phyloP scores from a whole-genome alignment of 2,888 invertebrate species.

The Bugulina stolonifera region DNA sequence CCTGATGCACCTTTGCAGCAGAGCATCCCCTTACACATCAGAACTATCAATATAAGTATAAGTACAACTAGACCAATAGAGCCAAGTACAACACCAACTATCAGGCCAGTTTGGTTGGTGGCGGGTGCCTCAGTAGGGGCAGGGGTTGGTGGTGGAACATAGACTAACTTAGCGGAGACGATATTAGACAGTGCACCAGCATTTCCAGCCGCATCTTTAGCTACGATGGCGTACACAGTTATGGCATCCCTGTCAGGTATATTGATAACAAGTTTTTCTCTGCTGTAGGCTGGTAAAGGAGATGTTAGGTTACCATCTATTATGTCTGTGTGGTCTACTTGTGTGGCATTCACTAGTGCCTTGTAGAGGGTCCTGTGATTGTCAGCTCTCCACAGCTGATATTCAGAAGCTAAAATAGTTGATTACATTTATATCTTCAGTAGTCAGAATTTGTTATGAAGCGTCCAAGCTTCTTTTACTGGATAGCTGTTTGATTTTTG shows the following conservation, averaged over 20 bases:
- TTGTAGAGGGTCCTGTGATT: neutral
- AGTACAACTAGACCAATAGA: neutral
- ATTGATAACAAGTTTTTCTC: neutral
- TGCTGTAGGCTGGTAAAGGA: constrained; percentile 9
- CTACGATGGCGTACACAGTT: constrained; percentile 4
- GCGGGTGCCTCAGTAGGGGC: neutral
- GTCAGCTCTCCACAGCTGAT: constrained; percentile 14
- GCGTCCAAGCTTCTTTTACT: too few relatives aligned
- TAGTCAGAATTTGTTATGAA: too few relatives aligned
- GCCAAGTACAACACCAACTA: neutral
- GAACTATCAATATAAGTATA: neutral
- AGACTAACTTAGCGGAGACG: constrained; percentile 8
- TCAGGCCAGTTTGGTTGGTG: neutral
- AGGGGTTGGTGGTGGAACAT: neutral
- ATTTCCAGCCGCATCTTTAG: neutral
- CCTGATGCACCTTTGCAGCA: too few relatives aligned
- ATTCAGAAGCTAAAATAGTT: neutral
- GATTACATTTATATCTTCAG: neutral
- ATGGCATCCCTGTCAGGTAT: neutral
- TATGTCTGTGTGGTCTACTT: neutral
- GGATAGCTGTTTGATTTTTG: too few relatives aligned
- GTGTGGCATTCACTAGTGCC: constrained; percentile 8
- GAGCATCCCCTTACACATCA: neutral
- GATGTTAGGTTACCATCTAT: constrained; percentile 7
- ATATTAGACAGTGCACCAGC: neutral